phyloP scores from a whole-genome alignment of 2,888 invertebrate genomes.

The Neria commutata region DNA sequence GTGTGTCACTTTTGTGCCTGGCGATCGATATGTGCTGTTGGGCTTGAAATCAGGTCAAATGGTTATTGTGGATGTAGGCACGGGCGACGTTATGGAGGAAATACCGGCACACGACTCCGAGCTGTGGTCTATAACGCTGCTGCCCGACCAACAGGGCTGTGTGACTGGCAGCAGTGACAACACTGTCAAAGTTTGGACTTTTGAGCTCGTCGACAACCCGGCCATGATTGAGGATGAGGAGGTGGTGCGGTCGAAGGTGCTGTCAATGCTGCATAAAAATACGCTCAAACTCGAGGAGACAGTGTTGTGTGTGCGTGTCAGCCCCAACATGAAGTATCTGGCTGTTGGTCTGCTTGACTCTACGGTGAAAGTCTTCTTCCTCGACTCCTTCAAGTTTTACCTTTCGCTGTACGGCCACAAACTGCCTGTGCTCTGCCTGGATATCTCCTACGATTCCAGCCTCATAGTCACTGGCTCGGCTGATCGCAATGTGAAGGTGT shows the following conservation, averaged over 20 bases:
- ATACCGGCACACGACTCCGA: conserved; percentile 83
- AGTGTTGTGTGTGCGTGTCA: conserved; percentile 81
- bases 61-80: conserved; percentile 82
- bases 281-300: conserved; percentile 88
- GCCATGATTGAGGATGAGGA: conserved; percentile 66
- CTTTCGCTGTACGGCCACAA: conserved; percentile 95
- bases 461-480: conserved; percentile 93
- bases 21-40: conserved; percentile 86
- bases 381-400: conserved; percentile 95
- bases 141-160: conserved; percentile 84
- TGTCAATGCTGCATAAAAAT: conserved; percentile 79
- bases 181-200: conserved; percentile 92
- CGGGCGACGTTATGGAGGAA: conserved; percentile 80
- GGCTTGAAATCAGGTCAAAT: conserved; percentile 86
- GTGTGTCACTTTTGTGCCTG: conserved; percentile 78
- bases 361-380: conserved; percentile 93
- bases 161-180: conserved; percentile 88
- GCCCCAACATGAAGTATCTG: conserved; percentile 84
- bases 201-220: conserved; percentile 78
- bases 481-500: conserved; percentile 94
- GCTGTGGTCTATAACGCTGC: conserved; percentile 77
- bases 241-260: conserved; percentile 66
- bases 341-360: conserved; percentile 90
- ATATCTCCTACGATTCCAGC: conserved; percentile 87
- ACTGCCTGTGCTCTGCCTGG: conserved; percentile 89